These are phyloP conservation scores for Vipera latastei DNA, from an alignment of 2,797 vertebrate genomes.

Conservation along the genomic window DNA sequence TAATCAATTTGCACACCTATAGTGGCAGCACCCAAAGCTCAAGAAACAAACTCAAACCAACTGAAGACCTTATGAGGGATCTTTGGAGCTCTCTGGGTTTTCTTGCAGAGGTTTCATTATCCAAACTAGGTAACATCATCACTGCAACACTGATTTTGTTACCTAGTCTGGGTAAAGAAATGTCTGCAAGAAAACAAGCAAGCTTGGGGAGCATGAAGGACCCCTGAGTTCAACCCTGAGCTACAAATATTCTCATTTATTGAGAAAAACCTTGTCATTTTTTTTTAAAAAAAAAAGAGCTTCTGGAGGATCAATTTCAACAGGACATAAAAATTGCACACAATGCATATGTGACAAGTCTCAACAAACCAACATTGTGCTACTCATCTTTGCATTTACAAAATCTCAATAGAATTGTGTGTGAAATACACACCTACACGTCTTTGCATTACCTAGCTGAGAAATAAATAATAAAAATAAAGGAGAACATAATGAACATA, in stretches of 20 bases:
- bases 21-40: not conserved
- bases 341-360: not conserved
- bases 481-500: not conserved
- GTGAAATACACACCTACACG: not conserved
- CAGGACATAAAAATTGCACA: not conserved
- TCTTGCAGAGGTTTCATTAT: not conserved
- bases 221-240: not conserved
- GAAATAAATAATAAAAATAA: not conserved
- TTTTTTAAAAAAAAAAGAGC: not conserved
- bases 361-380: not conserved
- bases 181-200: not conserved
- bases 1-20: not conserved
- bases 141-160: not conserved
- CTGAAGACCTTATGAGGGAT: not conserved
- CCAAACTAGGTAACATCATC: not conserved
- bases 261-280: not conserved
- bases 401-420: not conserved
- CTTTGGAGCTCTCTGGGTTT: not conserved
- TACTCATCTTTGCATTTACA: not conserved
- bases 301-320: not conserved
- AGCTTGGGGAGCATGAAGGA: not conserved
- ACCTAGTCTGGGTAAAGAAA: not conserved
- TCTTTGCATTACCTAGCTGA: not conserved
- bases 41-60: not conserved
- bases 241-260: not conserved